A percentile compares a stretch with the other conserved stretches of the same genome.
These are phyloP conservation scores for Caenorhabditis brenneri DNA, from an alignment of 1,140 invertebrate genomes.

Conservation along the genomic window DNA sequence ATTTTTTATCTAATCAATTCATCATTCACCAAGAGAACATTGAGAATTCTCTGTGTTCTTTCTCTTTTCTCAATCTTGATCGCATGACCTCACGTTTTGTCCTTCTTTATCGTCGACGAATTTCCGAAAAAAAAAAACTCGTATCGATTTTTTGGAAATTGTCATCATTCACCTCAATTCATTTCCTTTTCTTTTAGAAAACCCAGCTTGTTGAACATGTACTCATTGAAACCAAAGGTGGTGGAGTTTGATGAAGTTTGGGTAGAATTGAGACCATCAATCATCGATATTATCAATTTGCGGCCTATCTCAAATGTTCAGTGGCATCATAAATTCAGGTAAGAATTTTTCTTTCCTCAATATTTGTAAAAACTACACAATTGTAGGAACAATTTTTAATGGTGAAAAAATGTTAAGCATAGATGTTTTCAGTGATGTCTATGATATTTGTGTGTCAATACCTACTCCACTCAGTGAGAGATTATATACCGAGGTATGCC, in stretches of 20 bases:
- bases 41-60: background rate
- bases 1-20: background rate
- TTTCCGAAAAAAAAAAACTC: background rate
- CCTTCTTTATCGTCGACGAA: background rate
- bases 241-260: conserved; percentile 22
- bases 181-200: background rate
- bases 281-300: conserved; percentile 43
- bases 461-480: conserved; percentile 59
- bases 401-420: background rate
- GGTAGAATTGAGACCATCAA: background rate
- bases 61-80: background rate
- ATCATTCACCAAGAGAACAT: background rate
- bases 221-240: conserved; percentile 20
- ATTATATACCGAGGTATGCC: conserved; percentile 52
- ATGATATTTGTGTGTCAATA: conserved; percentile 63
- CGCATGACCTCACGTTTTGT: background rate
- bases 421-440: conserved; percentile 63
- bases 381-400: background rate
- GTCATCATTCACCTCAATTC: background rate
- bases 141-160: background rate
- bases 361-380: background rate
- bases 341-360: background rate
- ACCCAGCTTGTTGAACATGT: background rate
- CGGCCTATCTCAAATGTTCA: conserved; percentile 5
- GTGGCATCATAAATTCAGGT: conserved; percentile 42